Percentiles rank a stretch among this genome's conserved stretches.
These are phyloP conservation scores for Antechinus stuartii DNA, from an alignment of 2,113 vertebrate genomes.

Conservation along the genomic window DNA sequence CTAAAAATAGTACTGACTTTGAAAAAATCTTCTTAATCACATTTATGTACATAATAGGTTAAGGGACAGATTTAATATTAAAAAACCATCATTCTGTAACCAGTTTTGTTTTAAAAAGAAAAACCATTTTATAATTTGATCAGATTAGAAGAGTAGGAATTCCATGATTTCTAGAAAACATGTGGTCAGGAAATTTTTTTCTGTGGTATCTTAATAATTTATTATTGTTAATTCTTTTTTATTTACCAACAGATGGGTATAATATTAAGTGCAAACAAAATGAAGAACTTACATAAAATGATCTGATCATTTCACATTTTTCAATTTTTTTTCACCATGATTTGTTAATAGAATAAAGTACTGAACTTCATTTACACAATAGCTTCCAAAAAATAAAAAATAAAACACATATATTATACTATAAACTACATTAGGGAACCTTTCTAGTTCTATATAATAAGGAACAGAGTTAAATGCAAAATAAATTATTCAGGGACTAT, in stretches of 20 bases:
- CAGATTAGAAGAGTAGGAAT: not conserved
- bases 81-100: not conserved
- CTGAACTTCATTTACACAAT: constrained; percentile 19
- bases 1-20: not conserved
- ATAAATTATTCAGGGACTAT: not conserved
- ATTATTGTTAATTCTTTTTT: not conserved
- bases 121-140: not conserved
- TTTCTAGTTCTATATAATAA: constrained; percentile 32
- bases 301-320: not conserved
- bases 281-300: not conserved
- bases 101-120: not conserved
- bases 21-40: not conserved
- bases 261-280: not conserved
- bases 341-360: not conserved
- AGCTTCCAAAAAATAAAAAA: constrained; percentile 44
- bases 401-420: constrained; percentile 3
- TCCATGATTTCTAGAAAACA: constrained; percentile 39
- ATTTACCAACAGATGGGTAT: not conserved
- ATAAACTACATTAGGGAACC: constrained; percentile 4
- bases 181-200: constrained; percentile 33
- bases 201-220: constrained; percentile 1
- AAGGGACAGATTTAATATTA: not conserved
- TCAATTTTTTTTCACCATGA: not conserved
- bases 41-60: not conserved
- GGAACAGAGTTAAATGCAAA: constrained; percentile 38